Conservation (phyloP, 2,888 invertebrate genomes). For the Schizotus pectinicornis region DNA sequence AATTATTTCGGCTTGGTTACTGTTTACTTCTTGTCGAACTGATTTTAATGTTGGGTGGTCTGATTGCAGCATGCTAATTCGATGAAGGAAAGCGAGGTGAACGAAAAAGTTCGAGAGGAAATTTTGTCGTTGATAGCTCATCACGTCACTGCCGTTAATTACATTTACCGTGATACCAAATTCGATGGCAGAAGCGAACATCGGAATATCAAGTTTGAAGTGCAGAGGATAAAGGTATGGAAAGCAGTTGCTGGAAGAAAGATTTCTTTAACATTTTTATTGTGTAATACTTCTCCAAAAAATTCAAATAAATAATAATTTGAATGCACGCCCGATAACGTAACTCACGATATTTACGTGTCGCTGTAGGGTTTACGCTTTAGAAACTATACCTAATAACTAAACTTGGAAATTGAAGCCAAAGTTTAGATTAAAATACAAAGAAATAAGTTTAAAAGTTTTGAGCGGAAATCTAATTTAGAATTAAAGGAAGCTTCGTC, state of each 20-base stretch:
- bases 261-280: background rate
- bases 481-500: no score
- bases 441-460: no score
- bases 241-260: background rate
- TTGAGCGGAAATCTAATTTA: no score
- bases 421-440: no score
- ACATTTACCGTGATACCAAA: slow-evolving; percentile 93
- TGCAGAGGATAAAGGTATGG: slow-evolving; percentile 80
- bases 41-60: slow-evolving; percentile 16
- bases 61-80: slow-evolving; percentile 72
- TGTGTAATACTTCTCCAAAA: background rate
- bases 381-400: no score
- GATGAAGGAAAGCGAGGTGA: slow-evolving; percentile 70
- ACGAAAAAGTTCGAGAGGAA: slow-evolving; percentile 94
- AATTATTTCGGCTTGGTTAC: no score
- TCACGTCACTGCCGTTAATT: slow-evolving; percentile 98
- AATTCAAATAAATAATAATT: no score
- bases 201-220: slow-evolving; percentile 95
- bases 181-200: slow-evolving; percentile 91
- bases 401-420: no score
- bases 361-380: no score
- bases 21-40: background rate
- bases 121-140: slow-evolving; percentile 96
- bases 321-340: no score
- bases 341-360: no score